A percentile compares a stretch with the other conserved stretches of the same genome.
Evolutionary conservation across 2,797 vertebrate species (phyloP).

Genomic region (Hoplostethus atlanticus): DNA sequence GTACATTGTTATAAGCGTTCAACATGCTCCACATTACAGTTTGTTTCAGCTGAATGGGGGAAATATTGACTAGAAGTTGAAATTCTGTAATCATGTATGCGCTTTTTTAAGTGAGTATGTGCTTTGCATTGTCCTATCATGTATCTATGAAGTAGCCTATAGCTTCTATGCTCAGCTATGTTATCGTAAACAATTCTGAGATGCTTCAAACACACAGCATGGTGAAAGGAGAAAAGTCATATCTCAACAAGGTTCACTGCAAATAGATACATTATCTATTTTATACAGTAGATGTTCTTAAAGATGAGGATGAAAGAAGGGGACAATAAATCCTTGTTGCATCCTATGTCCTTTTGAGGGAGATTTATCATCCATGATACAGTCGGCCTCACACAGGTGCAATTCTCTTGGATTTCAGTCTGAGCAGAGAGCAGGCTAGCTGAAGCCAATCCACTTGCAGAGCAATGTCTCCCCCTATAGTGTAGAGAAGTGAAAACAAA

Average conservation of each 20-base stretch:
- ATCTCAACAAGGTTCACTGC: not conserved
- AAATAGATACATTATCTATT: not conserved
- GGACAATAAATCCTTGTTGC: not conserved
- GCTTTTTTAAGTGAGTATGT: too few species aligned
- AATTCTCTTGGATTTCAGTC: not conserved
- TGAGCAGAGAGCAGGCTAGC: not conserved
- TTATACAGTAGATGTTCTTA: too few species aligned
- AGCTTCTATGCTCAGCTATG: not conserved
- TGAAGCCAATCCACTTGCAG: conserved; percentile 4
- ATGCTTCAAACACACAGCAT: not conserved
- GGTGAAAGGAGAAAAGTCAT: not conserved
- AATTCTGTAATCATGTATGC: too few species aligned
- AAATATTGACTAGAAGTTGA: too few species aligned
- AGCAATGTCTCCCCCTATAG: conserved; percentile 69
- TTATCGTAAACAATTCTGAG: not conserved
- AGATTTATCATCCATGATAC: not conserved
- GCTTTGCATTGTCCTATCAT: too few species aligned
- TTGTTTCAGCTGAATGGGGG: too few species aligned
- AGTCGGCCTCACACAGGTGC: conserved; percentile 3
- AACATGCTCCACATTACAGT: too few species aligned
- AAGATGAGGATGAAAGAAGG: not conserved
- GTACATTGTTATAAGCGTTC: too few species aligned
- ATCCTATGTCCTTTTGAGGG: not conserved
- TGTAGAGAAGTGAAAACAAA: not conserved
- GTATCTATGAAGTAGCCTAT: not conserved